A percentile compares a stretch with the other conserved stretches of the same genome.
Conservation (phyloP, 2,888 invertebrate genomes). For the Pseudeuparius sepicola region DNA sequence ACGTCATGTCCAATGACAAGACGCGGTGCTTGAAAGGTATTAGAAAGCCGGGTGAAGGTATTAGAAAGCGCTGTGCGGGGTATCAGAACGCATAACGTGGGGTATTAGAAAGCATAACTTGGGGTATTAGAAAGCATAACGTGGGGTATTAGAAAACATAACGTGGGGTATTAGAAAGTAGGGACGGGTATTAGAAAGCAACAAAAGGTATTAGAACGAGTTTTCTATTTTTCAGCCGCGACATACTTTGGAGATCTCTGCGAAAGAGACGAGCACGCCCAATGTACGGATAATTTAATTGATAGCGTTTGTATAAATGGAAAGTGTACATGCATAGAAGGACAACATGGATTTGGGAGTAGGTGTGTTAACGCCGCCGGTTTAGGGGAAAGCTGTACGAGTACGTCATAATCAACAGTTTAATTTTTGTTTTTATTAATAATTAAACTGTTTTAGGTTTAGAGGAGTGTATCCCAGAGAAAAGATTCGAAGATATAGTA, state of each 20-base stretch:
- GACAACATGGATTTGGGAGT: slow-evolving; percentile 29
- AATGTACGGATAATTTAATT: slow-evolving; percentile 32
- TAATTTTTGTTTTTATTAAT: neutral
- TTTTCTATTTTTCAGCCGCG: slow-evolving; percentile 35
- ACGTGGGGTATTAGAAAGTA: too few species aligned
- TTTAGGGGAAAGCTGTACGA: slow-evolving; percentile 28
- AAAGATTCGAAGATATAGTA: slow-evolving; percentile 22
- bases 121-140: too few species aligned
- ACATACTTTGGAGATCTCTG: slow-evolving; percentile 32
- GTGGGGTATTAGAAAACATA: too few species aligned
- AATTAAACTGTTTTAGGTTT: slow-evolving; percentile 14
- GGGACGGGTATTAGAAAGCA: too few species aligned
- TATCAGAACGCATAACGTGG: too few species aligned
- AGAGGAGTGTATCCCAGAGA: slow-evolving; percentile 30
- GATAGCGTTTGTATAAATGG: slow-evolving; percentile 27
- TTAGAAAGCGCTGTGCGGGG: too few species aligned
- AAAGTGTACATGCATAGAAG: slow-evolving; percentile 29
- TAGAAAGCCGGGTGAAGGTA: too few species aligned
- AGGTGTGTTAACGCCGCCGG: slow-evolving; percentile 27
- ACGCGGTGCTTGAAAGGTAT: slow-evolving; percentile 33
- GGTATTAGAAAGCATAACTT: too few species aligned
- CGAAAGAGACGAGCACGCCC: slow-evolving; percentile 31
- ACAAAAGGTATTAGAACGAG: too few species aligned
- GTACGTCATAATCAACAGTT: slow-evolving; percentile 14
- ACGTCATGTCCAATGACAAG: slow-evolving; percentile 29